Percentiles rank a stretch among this genome's conserved stretches.
Conservation (phyloP, 2,888 invertebrate species). For the Lathronympha strigana region DNA sequence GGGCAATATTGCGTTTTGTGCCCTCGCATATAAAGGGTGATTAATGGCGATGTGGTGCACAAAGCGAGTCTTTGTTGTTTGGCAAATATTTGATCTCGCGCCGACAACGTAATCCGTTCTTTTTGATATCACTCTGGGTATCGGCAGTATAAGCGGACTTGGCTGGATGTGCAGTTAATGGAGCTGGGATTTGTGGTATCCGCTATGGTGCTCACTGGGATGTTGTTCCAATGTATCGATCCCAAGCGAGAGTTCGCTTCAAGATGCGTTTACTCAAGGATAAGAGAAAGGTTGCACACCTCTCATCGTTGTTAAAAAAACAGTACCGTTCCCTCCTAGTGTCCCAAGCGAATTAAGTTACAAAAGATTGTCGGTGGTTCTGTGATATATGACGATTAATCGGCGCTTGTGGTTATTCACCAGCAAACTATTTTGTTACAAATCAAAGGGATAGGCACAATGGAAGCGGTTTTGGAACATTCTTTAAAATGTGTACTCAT, state of each 20-base stretch:
- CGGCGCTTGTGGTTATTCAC: too few species aligned
- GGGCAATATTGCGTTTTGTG: conserved; percentile 79
- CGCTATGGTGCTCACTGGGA: background rate
- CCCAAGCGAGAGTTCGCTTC: background rate
- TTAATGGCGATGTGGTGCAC: conserved; percentile 78
- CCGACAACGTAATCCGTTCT: conserved; percentile 68
- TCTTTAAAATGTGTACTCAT: too few species aligned
- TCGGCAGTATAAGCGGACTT: conserved; percentile 28
- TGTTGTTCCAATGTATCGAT: background rate
- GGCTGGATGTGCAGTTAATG: conserved; percentile 29
- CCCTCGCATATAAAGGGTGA: conserved; percentile 74
- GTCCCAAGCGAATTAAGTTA: too few species aligned
- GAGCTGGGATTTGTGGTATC: conserved; percentile 27
- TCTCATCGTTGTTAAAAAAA: too few species aligned
- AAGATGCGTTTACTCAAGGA: background rate
- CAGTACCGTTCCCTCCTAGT: too few species aligned
- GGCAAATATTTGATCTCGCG: conserved; percentile 76
- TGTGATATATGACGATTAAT: too few species aligned
- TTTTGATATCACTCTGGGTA: conserved; percentile 61
- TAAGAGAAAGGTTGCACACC: too few species aligned
- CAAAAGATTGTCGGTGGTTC: too few species aligned
- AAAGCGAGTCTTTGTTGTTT: conserved; percentile 76
- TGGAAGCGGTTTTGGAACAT: too few species aligned
- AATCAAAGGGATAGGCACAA: too few species aligned
- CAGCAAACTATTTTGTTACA: too few species aligned